Evolutionary conservation across 2,888 invertebrate genomes (phyloP), one percentile per base, ranked within the genome.

Genomic region (Rhamnusium bicolor): DNA sequence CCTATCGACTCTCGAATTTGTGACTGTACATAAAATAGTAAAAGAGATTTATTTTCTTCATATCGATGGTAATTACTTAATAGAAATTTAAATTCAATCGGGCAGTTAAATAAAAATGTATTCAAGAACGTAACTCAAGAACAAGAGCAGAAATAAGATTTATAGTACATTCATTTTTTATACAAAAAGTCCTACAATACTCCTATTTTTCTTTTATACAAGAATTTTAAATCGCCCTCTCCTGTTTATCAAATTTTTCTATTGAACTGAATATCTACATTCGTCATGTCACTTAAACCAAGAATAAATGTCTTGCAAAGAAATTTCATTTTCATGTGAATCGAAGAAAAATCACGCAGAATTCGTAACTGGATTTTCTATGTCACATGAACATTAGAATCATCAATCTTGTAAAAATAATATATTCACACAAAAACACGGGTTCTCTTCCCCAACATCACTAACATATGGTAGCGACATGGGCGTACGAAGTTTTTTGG

Each of bases 351-450:
- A 82, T 80, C 76, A 76, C 77, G 72, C 76, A 72, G 73, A 74
- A 79, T 76, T 77, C 75, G 78, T 80, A 80, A 80, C 80, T 81
- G 81, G 79, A 81, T 82, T 81, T 81, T 53, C 63, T 74, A 77
- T 78, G 81, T 80, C 81, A 75, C 74, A 79, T 76, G 78, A 79
- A 79, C 81, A 81, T 80, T 78, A 79, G 79, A 79, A 77, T 79
- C 81, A 84, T 84, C 82, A 83, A 84, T 84, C 84, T 84, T 81
- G 58, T 56, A 75, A 19, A 79, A 78, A 82, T 81, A 82, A 81
- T 82, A 80, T 83, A 82, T 83, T 81, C 82, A 79, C 80, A 73
- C 79, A 81, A 77, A 80, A 78, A 80, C 78, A 79, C 69, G 65
- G 58, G 66, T 75, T 72, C 65, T 76, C 32, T 71, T 54, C 71